Conservation (phyloP, 2,797 vertebrate species). For the Aratinga solstitialis region DNA sequence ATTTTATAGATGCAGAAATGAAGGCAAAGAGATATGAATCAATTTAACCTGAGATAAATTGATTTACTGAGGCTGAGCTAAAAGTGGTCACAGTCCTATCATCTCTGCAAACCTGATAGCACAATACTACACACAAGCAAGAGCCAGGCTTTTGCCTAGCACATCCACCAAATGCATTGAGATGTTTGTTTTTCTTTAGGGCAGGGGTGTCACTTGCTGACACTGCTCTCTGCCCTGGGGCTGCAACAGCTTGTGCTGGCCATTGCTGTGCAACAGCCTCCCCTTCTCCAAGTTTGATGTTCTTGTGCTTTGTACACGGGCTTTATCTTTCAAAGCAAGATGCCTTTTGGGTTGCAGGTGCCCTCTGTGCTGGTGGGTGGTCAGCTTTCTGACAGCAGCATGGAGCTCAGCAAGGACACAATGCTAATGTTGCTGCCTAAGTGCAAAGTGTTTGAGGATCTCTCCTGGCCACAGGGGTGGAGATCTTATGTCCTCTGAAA, state of each 20-base stretch:
- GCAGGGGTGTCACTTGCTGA: not conserved
- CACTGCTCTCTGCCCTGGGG: not conserved
- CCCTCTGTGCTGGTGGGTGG: not conserved
- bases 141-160: not conserved
- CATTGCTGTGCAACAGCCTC: not conserved
- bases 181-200: not conserved
- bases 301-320: not conserved
- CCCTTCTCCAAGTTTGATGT: not conserved
- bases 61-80: not conserved
- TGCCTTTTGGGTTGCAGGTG: not conserved
- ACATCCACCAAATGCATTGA: fast-evolving
- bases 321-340: not conserved
- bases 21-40: not conserved
- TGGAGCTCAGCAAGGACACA: not conserved
- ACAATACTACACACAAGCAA: not conserved
- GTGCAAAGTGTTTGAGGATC: too few species aligned
- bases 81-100: not conserved
- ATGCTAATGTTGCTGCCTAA: not conserved
- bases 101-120: not conserved
- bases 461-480: not conserved
- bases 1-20: not conserved
- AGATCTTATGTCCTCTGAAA: not conserved
- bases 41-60: conserved; percentile 10
- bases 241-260: not conserved
- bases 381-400: not conserved